Conservation (phyloP, 1,140 invertebrate genomes). For the Lasaia peninsularis region DNA sequence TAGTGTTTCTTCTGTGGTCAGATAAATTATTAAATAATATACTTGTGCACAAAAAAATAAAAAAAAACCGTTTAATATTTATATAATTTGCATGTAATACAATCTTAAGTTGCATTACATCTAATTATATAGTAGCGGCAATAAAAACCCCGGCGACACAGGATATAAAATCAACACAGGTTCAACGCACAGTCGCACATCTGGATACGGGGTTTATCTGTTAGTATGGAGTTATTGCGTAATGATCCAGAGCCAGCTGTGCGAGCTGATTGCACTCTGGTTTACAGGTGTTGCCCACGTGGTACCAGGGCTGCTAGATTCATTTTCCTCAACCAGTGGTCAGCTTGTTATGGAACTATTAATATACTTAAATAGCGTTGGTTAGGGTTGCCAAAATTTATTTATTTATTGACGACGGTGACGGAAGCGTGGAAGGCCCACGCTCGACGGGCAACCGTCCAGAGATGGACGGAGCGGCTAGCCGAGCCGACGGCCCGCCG, state of each 20-base stretch:
- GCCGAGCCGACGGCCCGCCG: too few species aligned
- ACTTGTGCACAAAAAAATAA: too few species aligned
- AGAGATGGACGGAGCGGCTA: too few species aligned
- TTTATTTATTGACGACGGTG: too few species aligned
- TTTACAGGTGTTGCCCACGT: constrained; percentile 69
- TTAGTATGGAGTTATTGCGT: constrained; percentile 65
- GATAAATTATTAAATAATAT: too few species aligned
- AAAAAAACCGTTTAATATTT: too few species aligned
- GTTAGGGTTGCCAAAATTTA: too few species aligned
- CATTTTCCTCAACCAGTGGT: neutral
- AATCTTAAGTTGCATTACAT: neutral
- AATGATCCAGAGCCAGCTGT: constrained; percentile 69
- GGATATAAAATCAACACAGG: constrained; percentile 54
- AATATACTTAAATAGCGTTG: too few species aligned
- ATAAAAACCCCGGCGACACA: constrained; percentile 6
- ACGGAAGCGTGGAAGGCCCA: too few species aligned
- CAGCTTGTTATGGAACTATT: neutral
- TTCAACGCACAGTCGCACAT: constrained; percentile 52
- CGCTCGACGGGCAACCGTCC: too few species aligned
- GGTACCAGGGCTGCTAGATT: constrained; percentile 43
- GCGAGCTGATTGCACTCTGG: constrained; percentile 55
- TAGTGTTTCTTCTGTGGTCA: too few species aligned
- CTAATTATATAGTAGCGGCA: neutral
- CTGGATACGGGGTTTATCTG: constrained; percentile 51
- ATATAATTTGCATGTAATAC: too few species aligned